Conservation (phyloP, 53 echinoderm and acorn worm species). For the Echinometra lucunter region DNA sequence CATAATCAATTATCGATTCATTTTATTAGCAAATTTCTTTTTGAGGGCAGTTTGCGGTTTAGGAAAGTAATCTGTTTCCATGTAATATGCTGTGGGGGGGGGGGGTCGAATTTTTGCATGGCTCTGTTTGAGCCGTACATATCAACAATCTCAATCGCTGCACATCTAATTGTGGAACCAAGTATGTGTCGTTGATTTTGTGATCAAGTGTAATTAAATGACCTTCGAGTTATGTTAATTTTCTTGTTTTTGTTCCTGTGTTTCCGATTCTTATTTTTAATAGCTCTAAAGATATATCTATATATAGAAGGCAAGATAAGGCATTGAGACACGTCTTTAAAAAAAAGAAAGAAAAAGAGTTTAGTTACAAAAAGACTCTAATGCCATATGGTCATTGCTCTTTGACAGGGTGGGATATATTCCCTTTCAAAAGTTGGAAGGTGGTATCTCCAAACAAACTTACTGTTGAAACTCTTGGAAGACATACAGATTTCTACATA, state of each 20-base stretch:
- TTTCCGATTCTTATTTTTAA: constrained; percentile 25
- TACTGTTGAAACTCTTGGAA: not conserved
- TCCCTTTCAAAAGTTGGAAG: not conserved
- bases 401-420: not conserved
- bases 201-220: not conserved
- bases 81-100: no score
- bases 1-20: no score
- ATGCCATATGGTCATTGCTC: not conserved
- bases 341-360: not conserved
- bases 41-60: no score
- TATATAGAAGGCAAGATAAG: constrained; percentile 28
- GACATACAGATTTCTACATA: not conserved
- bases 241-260: not conserved
- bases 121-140: not conserved
- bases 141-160: not conserved
- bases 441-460: not conserved
- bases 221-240: not conserved
- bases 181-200: not conserved
- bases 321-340: constrained; percentile 13
- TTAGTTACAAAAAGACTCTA: constrained; percentile 30
- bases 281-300: constrained; percentile 48
- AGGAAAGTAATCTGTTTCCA: no score
- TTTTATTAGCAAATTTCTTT: no score
- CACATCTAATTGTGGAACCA: not conserved
- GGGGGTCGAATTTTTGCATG: no score